Percentiles rank a stretch among this genome's conserved stretches.
These are phyloP conservation scores for Aethina tumida DNA, from an alignment of 1,140 invertebrate species.

Conservation along the genomic window DNA sequence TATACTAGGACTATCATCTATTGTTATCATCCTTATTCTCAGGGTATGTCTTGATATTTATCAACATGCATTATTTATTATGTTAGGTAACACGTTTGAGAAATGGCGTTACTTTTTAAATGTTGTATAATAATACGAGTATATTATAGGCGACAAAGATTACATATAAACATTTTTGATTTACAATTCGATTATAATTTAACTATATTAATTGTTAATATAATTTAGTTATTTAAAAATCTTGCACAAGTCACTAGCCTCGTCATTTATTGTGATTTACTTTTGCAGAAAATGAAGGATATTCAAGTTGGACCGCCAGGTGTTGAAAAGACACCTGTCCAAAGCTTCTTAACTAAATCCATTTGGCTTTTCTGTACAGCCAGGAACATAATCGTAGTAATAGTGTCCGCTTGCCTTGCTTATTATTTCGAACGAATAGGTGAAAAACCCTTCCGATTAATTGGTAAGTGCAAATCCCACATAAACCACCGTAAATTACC, in stretches of 20 bases:
- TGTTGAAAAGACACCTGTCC: constrained; percentile 36
- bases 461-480: constrained; percentile 38
- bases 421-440: constrained; percentile 51
- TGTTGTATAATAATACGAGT: not conserved
- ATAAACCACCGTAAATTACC: not conserved
- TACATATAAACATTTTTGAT: too few relatives aligned
- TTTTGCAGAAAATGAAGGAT: constrained; percentile 61
- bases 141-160: too few relatives aligned
- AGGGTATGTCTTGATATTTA: constrained; percentile 40
- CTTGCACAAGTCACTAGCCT: not conserved
- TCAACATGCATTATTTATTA: constrained; percentile 4
- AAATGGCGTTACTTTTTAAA: not conserved
- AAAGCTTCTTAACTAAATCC: constrained; percentile 40
- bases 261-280: constrained; percentile 5
- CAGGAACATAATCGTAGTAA: constrained; percentile 67
- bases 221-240: not conserved
- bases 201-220: too few relatives aligned
- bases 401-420: constrained; percentile 54
- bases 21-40: constrained; percentile 53
- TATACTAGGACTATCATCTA: constrained; percentile 54
- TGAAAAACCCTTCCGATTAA: constrained; percentile 55
- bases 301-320: constrained; percentile 43
- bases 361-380: constrained; percentile 68
- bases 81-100: not conserved
- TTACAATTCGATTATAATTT: too few relatives aligned